phyloP scores from a whole-genome alignment of 2,113 vertebrate genomes.

The Baryphthengus martii region DNA sequence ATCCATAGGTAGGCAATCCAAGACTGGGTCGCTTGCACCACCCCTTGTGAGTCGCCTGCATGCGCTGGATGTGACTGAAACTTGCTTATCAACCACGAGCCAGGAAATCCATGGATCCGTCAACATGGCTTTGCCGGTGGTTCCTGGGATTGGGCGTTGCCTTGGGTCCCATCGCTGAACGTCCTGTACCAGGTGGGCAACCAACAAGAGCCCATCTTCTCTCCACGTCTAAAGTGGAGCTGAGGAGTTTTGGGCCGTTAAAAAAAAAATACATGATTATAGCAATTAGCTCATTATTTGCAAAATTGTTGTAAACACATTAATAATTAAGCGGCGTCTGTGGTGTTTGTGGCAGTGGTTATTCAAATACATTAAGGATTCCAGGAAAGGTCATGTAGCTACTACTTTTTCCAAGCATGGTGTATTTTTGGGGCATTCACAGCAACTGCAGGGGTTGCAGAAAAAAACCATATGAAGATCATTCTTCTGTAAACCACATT shows the following conservation, averaged over 20 bases:
- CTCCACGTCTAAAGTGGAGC: accelerated
- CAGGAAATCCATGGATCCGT: too few species aligned
- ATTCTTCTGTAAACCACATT: not conserved
- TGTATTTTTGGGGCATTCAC: not conserved
- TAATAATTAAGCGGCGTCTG: not conserved
- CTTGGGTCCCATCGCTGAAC: accelerated
- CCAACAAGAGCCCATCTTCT: accelerated
- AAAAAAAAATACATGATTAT: not conserved
- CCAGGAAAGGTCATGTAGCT: not conserved
- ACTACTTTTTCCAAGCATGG: not conserved
- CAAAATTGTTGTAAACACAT: not conserved
- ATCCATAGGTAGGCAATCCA: too few species aligned
- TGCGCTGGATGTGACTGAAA: too few species aligned
- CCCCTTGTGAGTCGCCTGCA: too few species aligned
- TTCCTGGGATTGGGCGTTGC: not conserved
- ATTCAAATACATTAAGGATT: not conserved
- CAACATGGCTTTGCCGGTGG: not conserved
- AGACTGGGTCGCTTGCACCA: too few species aligned
- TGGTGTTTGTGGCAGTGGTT: not conserved
- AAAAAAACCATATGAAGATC: not conserved
- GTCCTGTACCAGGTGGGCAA: accelerated
- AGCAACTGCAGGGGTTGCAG: not conserved
- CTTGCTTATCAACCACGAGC: too few species aligned
- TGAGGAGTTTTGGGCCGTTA: not conserved
- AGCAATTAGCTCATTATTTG: constrained; percentile 20